Conservation (phyloP, 2,888 invertebrate genomes). For the Drosophila formosana region DNA sequence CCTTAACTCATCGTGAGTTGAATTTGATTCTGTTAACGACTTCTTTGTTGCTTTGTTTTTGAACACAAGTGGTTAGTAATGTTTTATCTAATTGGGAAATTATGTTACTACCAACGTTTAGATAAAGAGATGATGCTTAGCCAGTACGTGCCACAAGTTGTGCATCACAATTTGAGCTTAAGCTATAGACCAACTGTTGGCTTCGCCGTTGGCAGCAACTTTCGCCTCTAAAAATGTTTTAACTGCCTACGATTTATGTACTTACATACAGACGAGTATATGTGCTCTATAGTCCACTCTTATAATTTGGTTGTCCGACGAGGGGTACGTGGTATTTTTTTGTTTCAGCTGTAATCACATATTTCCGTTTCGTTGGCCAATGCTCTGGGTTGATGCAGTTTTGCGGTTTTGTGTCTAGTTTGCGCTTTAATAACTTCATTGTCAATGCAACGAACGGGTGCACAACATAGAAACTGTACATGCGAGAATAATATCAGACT, state of each 20-base stretch:
- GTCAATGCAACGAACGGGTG: conserved; percentile 73
- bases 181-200: conserved; percentile 1
- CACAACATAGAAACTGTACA: conserved; percentile 38
- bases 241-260: conserved; percentile 45
- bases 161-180: conserved; percentile 19
- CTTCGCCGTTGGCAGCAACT: conserved; percentile 24
- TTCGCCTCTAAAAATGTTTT: conserved; percentile 38
- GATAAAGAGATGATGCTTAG: conserved; percentile 34
- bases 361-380: conserved; percentile 49
- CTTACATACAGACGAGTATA: conserved; percentile 21
- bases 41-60: conserved; percentile 20
- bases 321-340: conserved; percentile 24
- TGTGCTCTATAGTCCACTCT: conserved; percentile 37
- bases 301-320: conserved; percentile 35
- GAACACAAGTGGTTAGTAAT: conserved; percentile 35
- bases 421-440: conserved; percentile 80
- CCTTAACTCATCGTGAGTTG: background rate
- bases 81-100: conserved; percentile 67
- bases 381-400: conserved; percentile 45
- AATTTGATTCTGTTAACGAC: conserved; percentile 18
- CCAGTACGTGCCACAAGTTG: conserved; percentile 48
- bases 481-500: background rate
- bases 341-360: conserved; percentile 56
- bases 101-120: conserved; percentile 38
- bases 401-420: conserved; percentile 60